Evolutionary conservation across 2,888 invertebrate genomes (phyloP).

Genomic region (Oxystoma pomonae): DNA sequence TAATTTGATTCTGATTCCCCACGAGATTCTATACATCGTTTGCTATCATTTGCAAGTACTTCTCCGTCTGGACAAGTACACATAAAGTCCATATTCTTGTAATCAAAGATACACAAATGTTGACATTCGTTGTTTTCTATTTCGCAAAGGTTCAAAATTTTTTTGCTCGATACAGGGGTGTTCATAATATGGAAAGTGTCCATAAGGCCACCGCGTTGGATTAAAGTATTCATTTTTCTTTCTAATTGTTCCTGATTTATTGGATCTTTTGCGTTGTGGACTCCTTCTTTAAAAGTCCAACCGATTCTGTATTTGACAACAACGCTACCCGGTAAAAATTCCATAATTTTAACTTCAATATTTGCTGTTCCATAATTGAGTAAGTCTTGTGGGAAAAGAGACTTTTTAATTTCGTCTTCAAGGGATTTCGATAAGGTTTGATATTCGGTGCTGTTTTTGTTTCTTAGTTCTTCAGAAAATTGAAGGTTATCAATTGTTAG

Average conservation of each 20-base stretch:
- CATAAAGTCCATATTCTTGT: conserved; percentile 56
- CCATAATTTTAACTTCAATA: conserved; percentile 57
- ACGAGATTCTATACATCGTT: conserved; percentile 45
- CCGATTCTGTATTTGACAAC: conserved; percentile 62
- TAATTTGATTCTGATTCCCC: conserved; percentile 11
- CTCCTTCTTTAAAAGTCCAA: conserved; percentile 56
- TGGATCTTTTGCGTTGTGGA: conserved; percentile 49
- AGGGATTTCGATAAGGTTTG: conserved; percentile 57
- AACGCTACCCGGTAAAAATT: conserved; percentile 61
- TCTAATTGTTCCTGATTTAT: conserved; percentile 50
- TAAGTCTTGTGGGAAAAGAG: conserved; percentile 52
- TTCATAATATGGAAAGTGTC: conserved; percentile 48
- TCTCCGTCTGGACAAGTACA: conserved; percentile 62
- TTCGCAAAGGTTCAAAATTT: conserved; percentile 62
- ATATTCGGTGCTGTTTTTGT: conserved; percentile 61
- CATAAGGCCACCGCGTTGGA: conserved; percentile 51
- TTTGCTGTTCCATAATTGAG: conserved; percentile 54
- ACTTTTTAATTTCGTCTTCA: conserved; percentile 57
- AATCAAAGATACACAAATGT: conserved; percentile 64
- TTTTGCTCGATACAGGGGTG: conserved; percentile 53
- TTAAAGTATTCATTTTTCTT: conserved; percentile 50
- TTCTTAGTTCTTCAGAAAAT: conserved; percentile 55
- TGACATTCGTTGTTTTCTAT: conserved; percentile 63
- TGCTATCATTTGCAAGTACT: conserved; percentile 49
- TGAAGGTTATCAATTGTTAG: conserved; percentile 63